phyloP scores from a whole-genome alignment of 2,113 vertebrate species.

The Shinisaurus crocodilurus region DNA sequence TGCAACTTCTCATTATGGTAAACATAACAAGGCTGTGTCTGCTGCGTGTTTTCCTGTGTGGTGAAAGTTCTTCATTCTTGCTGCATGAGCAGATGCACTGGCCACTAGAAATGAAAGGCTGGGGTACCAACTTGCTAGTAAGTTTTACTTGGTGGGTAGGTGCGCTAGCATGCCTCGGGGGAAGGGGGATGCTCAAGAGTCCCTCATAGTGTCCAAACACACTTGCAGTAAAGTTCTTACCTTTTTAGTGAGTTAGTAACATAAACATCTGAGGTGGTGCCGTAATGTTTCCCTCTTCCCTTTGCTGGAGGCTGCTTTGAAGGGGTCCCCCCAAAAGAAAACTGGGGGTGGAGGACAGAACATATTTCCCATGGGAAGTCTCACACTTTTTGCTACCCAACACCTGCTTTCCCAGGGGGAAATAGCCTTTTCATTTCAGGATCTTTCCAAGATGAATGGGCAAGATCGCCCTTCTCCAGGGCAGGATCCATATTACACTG shows the following conservation, averaged over 20 bases:
- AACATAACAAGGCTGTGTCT: neutral
- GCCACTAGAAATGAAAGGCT: neutral
- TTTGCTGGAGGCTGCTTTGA: neutral
- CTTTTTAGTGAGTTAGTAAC: neutral
- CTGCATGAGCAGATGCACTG: too few relatives aligned
- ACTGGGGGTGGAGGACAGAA: neutral
- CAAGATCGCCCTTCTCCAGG: too few relatives aligned
- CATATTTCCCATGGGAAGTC: neutral
- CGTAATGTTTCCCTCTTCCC: neutral
- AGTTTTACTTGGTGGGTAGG: neutral
- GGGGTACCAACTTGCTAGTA: too few relatives aligned
- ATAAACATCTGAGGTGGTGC: neutral
- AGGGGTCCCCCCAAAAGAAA: neutral
- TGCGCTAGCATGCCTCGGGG: neutral
- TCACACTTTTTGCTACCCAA: neutral
- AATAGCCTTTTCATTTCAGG: too few relatives aligned
- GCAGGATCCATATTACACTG: too few relatives aligned
- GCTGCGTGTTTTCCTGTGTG: neutral
- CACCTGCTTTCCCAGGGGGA: neutral
- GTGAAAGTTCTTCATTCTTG: neutral
- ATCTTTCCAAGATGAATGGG: too few relatives aligned
- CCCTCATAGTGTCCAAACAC: neutral
- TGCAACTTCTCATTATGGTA: neutral
- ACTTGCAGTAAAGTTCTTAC: neutral
- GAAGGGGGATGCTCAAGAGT: too few relatives aligned